A percentile compares a stretch with the other conserved stretches of the same genome.
Conservation (phyloP, 2,888 invertebrate species). For the Eretmocerus hayati region DNA sequence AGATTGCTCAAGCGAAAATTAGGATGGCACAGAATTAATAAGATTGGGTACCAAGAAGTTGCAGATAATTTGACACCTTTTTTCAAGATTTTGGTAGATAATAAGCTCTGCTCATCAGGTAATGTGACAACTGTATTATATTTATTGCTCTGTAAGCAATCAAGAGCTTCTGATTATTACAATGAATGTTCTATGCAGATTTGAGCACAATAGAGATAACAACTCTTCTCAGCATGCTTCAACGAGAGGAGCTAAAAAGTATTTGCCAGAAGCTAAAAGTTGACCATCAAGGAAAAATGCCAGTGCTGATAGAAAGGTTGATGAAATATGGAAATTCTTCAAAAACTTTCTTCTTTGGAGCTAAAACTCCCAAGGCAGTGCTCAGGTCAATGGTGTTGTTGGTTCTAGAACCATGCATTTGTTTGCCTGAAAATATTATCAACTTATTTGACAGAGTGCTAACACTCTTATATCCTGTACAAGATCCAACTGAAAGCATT, state of each 20-base stretch:
- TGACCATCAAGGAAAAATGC: constrained; percentile 26
- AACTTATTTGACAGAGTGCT: constrained; percentile 33
- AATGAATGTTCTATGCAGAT: constrained; percentile 18
- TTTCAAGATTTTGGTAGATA: constrained; percentile 27
- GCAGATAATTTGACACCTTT: constrained; percentile 23
- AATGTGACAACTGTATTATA: constrained; percentile 6
- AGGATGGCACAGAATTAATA: constrained; percentile 29
- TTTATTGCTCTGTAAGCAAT: no score
- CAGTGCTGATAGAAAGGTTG: constrained; percentile 25
- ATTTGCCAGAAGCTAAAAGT: constrained; percentile 32
- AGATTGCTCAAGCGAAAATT: constrained; percentile 35
- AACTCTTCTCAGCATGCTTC: constrained; percentile 30
- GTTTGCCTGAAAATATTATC: constrained; percentile 26
- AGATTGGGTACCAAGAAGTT: constrained; percentile 30
- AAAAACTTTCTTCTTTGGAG: constrained; percentile 32
- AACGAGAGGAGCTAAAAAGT: constrained; percentile 28
- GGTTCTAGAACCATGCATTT: constrained; percentile 29
- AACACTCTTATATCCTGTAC: constrained; percentile 34
- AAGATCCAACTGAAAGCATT: constrained; percentile 29
- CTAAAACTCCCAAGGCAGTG: constrained; percentile 26
- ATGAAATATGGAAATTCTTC: constrained; percentile 24
- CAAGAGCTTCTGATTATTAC: constrained; percentile 1
- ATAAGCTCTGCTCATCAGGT: constrained; percentile 23
- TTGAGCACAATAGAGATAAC: constrained; percentile 20
- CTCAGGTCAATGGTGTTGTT: constrained; percentile 22